Evolutionary conservation across 2,113 vertebrate species (phyloP).

Genomic region (Xerus inauris): DNA sequence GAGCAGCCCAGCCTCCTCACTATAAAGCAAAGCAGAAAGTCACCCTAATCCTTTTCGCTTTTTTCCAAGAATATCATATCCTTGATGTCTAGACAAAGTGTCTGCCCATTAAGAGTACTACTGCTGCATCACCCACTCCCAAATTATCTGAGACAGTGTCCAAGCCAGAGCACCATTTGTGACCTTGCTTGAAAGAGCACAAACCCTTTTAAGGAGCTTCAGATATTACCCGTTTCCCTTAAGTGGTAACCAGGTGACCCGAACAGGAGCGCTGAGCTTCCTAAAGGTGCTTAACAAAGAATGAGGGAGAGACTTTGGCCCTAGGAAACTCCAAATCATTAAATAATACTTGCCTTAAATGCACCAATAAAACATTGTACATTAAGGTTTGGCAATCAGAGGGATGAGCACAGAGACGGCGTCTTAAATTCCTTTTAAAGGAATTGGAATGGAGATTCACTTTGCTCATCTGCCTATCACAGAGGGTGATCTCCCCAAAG

Average conservation of each 20-base stretch:
- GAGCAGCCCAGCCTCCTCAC: background rate
- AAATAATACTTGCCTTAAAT: slow-evolving; percentile 72
- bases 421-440: slow-evolving; percentile 83
- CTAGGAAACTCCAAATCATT: slow-evolving; percentile 56
- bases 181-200: slow-evolving; percentile 33
- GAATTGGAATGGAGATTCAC: slow-evolving; percentile 78
- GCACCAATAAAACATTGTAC: slow-evolving; percentile 66
- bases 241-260: slow-evolving; percentile 60
- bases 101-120: background rate
- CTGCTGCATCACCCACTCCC: background rate
- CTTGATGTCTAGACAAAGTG: background rate
- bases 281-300: slow-evolving; percentile 66
- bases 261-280: background rate
- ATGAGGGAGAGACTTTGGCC: slow-evolving; percentile 12
- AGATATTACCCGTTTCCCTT: slow-evolving; percentile 62
- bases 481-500: slow-evolving; percentile 84
- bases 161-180: background rate
- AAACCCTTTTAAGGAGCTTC: slow-evolving; percentile 56
- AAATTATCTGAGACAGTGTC: background rate
- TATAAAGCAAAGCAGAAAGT: background rate
- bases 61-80: background rate
- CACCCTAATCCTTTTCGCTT: too few species aligned
- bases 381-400: slow-evolving; percentile 68
- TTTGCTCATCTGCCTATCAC: slow-evolving; percentile 83
- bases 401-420: slow-evolving; percentile 49